A percentile compares a stretch with the other conserved stretches of the same genome.
Evolutionary conservation across 2,113 vertebrate genomes (phyloP).

Genomic region (Phylloscopus whistleri): DNA sequence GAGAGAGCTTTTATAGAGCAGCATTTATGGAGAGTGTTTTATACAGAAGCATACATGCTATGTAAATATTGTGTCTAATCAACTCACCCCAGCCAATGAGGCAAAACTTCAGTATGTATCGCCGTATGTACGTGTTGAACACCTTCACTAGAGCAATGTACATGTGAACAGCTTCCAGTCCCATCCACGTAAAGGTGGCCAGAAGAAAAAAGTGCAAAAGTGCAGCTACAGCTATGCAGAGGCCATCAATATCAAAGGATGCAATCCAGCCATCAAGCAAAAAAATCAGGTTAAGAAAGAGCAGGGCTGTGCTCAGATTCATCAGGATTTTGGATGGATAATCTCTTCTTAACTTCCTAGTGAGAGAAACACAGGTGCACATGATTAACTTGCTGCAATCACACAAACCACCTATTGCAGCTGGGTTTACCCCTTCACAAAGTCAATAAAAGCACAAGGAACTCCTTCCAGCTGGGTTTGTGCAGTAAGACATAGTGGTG

Average conservation of each 20-base stretch:
- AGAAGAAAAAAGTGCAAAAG: conserved; percentile 94
- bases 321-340: conserved; percentile 98
- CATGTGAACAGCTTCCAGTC: conserved; percentile 96
- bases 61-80: neutral
- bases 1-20: neutral
- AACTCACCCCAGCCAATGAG: conserved; percentile 94
- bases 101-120: conserved; percentile 97
- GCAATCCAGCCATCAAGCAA: conserved; percentile 93
- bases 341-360: conserved; percentile 91
- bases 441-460: neutral
- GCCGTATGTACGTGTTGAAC: conserved; percentile 94
- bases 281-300: conserved; percentile 91
- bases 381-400: neutral
- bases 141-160: conserved; percentile 98
- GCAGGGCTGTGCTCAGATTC: conserved; percentile 92
- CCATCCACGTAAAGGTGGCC: conserved; percentile 98
- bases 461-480: neutral
- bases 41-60: neutral
- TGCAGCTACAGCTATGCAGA: conserved; percentile 83
- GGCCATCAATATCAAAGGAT: conserved; percentile 72
- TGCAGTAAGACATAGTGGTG: too few species aligned
- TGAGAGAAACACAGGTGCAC: neutral
- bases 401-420: neutral
- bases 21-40: neutral
- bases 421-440: neutral